phyloP scores from a whole-genome alignment of 2,888 invertebrate genomes.

The Euzetes globulus region DNA sequence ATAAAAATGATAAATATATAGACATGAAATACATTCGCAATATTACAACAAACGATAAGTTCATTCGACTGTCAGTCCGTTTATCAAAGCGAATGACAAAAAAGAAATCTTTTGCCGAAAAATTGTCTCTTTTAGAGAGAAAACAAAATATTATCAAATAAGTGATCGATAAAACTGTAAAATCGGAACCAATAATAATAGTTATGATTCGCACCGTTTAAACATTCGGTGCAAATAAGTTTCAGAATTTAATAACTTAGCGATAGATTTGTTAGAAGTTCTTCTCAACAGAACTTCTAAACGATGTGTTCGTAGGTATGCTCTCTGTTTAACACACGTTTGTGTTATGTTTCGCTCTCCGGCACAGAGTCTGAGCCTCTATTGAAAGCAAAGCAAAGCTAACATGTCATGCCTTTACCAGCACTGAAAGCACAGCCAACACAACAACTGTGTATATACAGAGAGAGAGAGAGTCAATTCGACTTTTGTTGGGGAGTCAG shows the following conservation, averaged over 20 bases:
- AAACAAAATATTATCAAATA: conserved; percentile 3
- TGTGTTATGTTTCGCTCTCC: not conserved
- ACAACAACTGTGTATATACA: too few species aligned
- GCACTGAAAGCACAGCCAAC: not conserved
- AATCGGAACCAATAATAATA: not conserved
- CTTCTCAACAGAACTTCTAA: not conserved
- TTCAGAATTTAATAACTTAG: not conserved
- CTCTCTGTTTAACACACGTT: not conserved
- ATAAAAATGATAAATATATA: conserved; percentile 17
- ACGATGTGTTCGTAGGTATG: not conserved
- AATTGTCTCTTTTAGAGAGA: not conserved
- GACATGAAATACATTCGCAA: conserved; percentile 14
- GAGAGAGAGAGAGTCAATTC: conserved; percentile 10
- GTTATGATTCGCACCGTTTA: not conserved
- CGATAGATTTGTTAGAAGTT: not conserved
- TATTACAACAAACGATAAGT: not conserved
- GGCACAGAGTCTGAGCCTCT: not conserved
- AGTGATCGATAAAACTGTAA: conserved; percentile 11
- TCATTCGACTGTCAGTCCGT: not conserved
- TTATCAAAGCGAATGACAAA: conserved; percentile 4
- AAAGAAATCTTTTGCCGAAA: not conserved
- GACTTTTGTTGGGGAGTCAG: conserved; percentile 8
- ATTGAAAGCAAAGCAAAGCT: conserved; percentile 13
- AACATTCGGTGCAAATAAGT: not conserved
- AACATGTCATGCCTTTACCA: conserved; percentile 19